These are phyloP conservation scores for human (Homo sapiens) DNA, from an alignment of 2,113 vertebrate genomes.

Conservation along the genomic window DNA sequence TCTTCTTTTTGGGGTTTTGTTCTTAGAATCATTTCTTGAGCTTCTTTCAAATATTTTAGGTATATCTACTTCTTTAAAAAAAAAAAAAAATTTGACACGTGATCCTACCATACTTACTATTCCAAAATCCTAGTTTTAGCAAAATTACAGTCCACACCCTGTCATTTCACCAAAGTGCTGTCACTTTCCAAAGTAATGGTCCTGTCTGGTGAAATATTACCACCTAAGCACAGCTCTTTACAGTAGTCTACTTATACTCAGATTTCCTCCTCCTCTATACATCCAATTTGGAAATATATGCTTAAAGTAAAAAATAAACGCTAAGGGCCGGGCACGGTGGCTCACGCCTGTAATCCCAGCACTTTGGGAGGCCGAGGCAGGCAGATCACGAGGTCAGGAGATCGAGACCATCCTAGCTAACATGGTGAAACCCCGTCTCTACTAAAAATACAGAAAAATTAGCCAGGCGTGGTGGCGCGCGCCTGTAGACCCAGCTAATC, in stretches of 20 bases:
- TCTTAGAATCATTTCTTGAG: neutral
- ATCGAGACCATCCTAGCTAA: no score
- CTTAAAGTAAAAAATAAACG: neutral
- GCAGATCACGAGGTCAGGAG: no score
- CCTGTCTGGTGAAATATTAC: neutral
- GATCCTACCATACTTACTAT: neutral
- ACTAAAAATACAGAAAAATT: no score
- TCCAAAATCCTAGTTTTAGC: neutral
- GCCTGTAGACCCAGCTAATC: no score
- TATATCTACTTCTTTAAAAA: neutral
- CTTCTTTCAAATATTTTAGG: slow-evolving; percentile 11
- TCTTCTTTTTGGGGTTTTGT: neutral
- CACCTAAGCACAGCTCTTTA: neutral
- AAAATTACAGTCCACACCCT: neutral
- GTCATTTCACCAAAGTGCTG: neutral
- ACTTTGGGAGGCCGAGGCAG: no score
- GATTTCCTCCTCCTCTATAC: neutral
- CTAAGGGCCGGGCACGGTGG: no score
- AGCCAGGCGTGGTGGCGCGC: no score
- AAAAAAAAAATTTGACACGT: neutral
- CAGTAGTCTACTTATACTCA: neutral
- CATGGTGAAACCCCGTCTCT: no score
- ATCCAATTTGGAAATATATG: neutral
- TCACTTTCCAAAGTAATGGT: neutral
- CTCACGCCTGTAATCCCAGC: no score